These are phyloP conservation scores for Monoplex corrugatus DNA, from an alignment of 2,888 invertebrate genomes.

Conservation along the genomic window DNA sequence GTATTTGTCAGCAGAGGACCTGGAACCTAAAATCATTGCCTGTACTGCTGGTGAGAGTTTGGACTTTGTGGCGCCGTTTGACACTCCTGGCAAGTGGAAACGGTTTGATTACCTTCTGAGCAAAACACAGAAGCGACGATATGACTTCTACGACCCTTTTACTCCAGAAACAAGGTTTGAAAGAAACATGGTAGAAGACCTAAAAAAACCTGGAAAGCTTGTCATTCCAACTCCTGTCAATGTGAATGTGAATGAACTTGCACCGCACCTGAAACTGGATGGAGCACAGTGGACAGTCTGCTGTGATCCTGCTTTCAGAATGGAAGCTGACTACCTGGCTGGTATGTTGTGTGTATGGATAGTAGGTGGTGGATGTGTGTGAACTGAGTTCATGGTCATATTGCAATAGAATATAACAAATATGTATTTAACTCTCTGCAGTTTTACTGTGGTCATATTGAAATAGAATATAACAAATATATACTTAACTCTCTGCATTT, in stretches of 20 bases:
- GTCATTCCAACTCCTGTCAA: constrained; percentile 70
- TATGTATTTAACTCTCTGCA: too few relatives aligned
- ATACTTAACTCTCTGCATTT: too few relatives aligned
- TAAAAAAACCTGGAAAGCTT: constrained; percentile 46
- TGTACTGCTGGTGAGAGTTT: constrained; percentile 72
- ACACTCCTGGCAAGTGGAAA: constrained; percentile 72
- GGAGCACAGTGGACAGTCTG: constrained; percentile 62
- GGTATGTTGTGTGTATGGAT: constrained; percentile 61
- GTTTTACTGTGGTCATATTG: too few relatives aligned
- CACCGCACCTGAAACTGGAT: constrained; percentile 51
- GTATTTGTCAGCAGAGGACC: constrained; percentile 68
- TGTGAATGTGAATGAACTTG: constrained; percentile 51
- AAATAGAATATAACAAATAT: too few relatives aligned
- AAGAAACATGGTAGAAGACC: constrained; percentile 54
- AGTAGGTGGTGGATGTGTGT: too few relatives aligned
- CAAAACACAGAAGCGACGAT: constrained; percentile 58
- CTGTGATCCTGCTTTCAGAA: constrained; percentile 55
- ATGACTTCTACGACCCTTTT: constrained; percentile 71
- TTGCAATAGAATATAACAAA: too few relatives aligned
- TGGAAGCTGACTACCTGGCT: constrained; percentile 66
- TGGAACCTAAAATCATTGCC: constrained; percentile 67
- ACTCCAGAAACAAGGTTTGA: constrained; percentile 68
- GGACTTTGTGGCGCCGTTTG: constrained; percentile 71
- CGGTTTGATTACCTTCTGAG: constrained; percentile 69
- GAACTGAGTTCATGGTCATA: too few relatives aligned